Base-by-base conservation (phyloP, 2,113 vertebrate species). In the Chionodraco myersi region DNA sequence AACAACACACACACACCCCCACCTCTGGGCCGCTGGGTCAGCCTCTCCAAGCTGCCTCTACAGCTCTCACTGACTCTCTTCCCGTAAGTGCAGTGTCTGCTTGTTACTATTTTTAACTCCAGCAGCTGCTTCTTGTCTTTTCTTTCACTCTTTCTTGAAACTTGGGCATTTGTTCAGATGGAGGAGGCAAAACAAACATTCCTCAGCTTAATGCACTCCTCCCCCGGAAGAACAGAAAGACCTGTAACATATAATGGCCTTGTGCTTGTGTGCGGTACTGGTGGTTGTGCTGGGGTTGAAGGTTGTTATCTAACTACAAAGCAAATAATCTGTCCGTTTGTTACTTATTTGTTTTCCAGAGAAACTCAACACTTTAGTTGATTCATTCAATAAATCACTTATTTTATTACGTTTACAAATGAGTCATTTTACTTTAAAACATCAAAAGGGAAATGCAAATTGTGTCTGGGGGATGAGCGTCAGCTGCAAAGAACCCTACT, bases 51-150 rank as follows among this genome's bases (percentile, higher is more conserved):
- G 69, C 75, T 60, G 56, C 79, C 79, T 87, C 75, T 56, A 52
- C 52, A 87, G 74, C 88, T 71, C 75, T 71, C 34, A 52, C 58
- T 64, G 62, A 11, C 77, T 80, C 72, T 84, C 67, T 86, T 90
- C 88, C 81, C 56, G 45, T 72, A 83, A 90, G 69, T 78, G 73
- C 73, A 58, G 70, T 89, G 73, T 75, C 60, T 86, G 86, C 92
- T 92, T 93, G 21, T 21, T 21, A 21, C 21, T 21, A 93, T 92
- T 92, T 94, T 89, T 92, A 93, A 84, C 86, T 79, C 62, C 16
- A 67, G 69, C 86, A 87, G 89, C 85, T 91, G 88, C 66, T 83
- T 68, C 80, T 88, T 60, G 67, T 92, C 88, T 83, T 86, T 78
- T 77, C 82, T 72, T 74, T 81, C 34, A 4, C 65, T 82, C 30